Percentiles rank a stretch among this genome's conserved stretches.
Evolutionary conservation across 2,888 invertebrate genomes (phyloP).

Genomic region (Lasioglossum lativentre): DNA sequence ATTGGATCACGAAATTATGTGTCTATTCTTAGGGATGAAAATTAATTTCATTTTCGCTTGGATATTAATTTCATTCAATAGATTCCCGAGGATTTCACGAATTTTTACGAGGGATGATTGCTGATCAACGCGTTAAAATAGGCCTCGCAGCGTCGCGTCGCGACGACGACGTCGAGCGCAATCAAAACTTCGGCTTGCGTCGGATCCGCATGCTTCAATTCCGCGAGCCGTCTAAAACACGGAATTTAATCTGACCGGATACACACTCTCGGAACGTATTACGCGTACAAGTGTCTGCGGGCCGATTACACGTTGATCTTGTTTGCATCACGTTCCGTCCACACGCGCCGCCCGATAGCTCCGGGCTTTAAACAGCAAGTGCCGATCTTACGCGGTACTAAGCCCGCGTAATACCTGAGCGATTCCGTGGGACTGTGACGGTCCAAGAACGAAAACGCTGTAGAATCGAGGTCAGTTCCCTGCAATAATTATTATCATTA

Average conservation of each 20-base stretch:
- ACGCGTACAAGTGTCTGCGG: constrained; percentile 58
- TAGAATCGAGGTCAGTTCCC: too few species aligned
- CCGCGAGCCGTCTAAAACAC: constrained; percentile 42
- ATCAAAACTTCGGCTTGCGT: constrained; percentile 3
- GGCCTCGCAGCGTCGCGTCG: neutral
- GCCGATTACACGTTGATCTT: constrained; percentile 67
- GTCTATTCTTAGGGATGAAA: neutral
- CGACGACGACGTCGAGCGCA: neutral
- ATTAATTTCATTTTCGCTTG: too few species aligned
- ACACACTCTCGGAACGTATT: constrained; percentile 33
- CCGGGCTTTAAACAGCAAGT: constrained; percentile 59
- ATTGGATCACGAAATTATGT: neutral
- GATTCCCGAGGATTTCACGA: neutral
- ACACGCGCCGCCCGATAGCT: constrained; percentile 51
- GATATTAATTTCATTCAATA: neutral
- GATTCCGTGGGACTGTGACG: constrained; percentile 20
- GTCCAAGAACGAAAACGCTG: neutral
- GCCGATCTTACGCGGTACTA: constrained; percentile 63
- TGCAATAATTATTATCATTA: too few species aligned
- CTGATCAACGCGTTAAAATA: neutral
- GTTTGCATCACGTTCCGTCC: constrained; percentile 72
- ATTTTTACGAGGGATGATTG: neutral
- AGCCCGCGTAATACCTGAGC: constrained; percentile 46
- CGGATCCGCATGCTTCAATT: constrained; percentile 39
- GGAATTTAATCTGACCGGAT: constrained; percentile 51